Evolutionary conservation across 2,888 invertebrate species (phyloP).

Genomic region (Adineta ricciae): DNA sequence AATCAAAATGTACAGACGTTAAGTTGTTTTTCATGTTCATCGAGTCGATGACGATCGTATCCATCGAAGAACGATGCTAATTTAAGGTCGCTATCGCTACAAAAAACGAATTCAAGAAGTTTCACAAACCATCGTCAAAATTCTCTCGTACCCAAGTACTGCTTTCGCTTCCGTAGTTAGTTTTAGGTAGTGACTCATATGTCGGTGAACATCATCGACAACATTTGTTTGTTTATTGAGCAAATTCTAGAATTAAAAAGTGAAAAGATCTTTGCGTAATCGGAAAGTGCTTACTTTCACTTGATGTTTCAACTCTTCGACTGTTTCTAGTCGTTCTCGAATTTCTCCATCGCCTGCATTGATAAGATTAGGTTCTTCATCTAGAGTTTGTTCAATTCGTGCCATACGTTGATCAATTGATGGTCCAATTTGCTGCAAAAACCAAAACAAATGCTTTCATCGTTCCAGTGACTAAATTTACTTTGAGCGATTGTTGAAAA

Average conservation of each 20-base stretch:
- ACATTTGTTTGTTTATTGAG: background rate
- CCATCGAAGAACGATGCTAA: background rate
- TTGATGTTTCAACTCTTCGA: background rate
- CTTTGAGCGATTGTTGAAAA: background rate
- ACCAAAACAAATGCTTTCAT: too few species aligned
- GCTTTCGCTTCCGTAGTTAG: background rate
- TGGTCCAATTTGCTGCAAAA: too few species aligned
- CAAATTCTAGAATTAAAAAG: background rate
- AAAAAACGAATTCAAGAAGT: background rate
- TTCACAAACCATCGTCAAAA: too few species aligned
- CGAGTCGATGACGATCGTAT: background rate
- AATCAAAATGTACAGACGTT: background rate
- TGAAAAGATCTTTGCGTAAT: too few species aligned
- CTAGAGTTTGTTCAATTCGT: background rate
- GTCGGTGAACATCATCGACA: background rate
- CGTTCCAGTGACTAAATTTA: background rate
- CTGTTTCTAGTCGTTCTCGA: background rate
- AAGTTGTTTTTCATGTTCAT: slow-evolving; percentile 2
- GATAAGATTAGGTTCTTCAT: background rate
- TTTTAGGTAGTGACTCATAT: background rate
- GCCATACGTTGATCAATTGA: background rate
- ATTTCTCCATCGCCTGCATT: background rate
- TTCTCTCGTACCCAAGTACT: background rate
- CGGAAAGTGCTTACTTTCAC: too few species aligned
- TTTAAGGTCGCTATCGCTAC: background rate